A percentile compares a stretch with the other conserved stretches of the same genome.
These are phyloP conservation scores for Tineola bisselliella DNA, from an alignment of 2,888 invertebrate species.

Conservation along the genomic window DNA sequence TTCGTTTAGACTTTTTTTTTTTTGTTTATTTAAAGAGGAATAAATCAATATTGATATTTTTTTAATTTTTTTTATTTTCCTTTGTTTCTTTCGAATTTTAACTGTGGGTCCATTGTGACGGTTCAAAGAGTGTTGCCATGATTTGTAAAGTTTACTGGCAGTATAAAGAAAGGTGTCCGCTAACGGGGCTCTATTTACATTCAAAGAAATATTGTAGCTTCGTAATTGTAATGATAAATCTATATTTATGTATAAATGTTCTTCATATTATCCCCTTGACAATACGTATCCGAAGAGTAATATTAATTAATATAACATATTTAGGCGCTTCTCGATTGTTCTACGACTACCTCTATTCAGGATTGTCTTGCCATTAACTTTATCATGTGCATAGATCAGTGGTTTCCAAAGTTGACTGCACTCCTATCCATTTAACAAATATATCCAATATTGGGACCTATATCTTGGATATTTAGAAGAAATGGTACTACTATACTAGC, in stretches of 20 bases:
- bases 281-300: background rate
- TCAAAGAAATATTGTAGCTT: too few species aligned
- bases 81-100: conserved; percentile 18
- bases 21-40: conserved; percentile 62
- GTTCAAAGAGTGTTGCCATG: background rate
- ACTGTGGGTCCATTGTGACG: conserved; percentile 7
- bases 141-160: background rate
- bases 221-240: too few species aligned
- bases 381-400: too few species aligned
- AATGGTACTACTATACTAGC: too few species aligned
- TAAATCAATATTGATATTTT: conserved; percentile 52
- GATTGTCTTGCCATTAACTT: too few species aligned
- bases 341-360: too few species aligned
- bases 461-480: too few species aligned
- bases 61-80: conserved; percentile 30
- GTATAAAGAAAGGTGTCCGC: too few species aligned
- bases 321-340: background rate
- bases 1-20: conserved; percentile 58
- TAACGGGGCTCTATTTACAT: too few species aligned
- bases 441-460: too few species aligned
- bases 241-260: background rate
- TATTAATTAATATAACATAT: background rate
- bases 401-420: too few species aligned
- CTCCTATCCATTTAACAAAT: too few species aligned
- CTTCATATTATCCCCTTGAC: background rate